Base-by-base conservation (phyloP, 1,140 invertebrate species). In the Sminthurinus signatus region DNA sequence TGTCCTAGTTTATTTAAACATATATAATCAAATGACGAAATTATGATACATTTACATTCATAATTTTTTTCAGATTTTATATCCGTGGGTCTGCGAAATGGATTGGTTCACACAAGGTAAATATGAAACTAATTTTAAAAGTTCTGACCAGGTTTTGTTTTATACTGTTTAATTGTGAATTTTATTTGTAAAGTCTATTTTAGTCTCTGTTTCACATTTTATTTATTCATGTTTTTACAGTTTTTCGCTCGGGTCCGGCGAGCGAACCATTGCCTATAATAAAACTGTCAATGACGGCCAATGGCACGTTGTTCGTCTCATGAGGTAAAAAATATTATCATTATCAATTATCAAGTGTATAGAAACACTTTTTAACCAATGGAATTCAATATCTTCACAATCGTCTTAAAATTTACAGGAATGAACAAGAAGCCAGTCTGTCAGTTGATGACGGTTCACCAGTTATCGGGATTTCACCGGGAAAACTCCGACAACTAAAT, bases 271-370 rank as follows among this genome's bases (percentile, higher is more conserved):
- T 17, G 81, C 85, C 62, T 91, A 91, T 69, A 96, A 96, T 78
- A 81, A 89, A n/a, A 85, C 83, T 76, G 83, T 96, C 31, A 88
- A 93, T 77, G 91, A 96, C 77, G 91, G 91, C 57, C 80, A 91
- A 42, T 96, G 93, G 93, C 93, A 97, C 77, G 81, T 88, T 64
- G 83, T 95, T 27, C 83, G 86, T 77, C 88, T 89, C 29, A 85
- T 89, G 31, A 90, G 93, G 93, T 95, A 79, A 56, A 19, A n/a
- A n/a, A n/a, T n/a, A n/a, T n/a, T n/a, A n/a, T n/a, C n/a, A n/a
- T n/a, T n/a, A n/a, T n/a, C n/a, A n/a, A n/a, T n/a, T n/a, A n/a
- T n/a, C n/a, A n/a, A 14, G 5, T 25, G 51, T 28, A 28, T 28
- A 28, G 31, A 54, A 54, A 50, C 10, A n/a, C n/a, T n/a, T n/a